These are phyloP conservation scores for Elachura formosa DNA, from an alignment of 2,113 vertebrate species.

Conservation along the genomic window DNA sequence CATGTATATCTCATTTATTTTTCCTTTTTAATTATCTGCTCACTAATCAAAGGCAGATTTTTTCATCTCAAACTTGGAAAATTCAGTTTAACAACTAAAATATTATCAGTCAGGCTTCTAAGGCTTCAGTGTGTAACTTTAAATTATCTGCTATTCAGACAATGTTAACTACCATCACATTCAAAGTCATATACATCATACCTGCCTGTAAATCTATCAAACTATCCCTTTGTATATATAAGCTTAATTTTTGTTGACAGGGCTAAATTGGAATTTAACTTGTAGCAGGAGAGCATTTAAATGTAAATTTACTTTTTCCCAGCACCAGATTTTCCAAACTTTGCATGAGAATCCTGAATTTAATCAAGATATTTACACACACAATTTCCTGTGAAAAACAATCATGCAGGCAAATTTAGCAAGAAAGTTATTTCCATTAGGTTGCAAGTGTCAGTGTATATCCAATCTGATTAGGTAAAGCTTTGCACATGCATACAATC, in stretches of 20 bases:
- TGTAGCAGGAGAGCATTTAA: slow-evolving; percentile 56
- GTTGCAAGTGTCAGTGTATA: neutral
- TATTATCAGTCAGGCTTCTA: slow-evolving; percentile 21
- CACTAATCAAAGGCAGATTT: slow-evolving; percentile 30
- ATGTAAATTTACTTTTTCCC: slow-evolving; percentile 65
- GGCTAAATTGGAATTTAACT: slow-evolving; percentile 67
- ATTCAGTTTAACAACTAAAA: slow-evolving; percentile 45
- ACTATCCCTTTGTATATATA: slow-evolving; percentile 42
- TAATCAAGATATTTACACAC: slow-evolving; percentile 47
- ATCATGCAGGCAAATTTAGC: neutral
- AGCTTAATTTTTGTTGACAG: slow-evolving; percentile 71
- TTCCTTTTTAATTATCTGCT: neutral
- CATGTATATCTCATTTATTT: neutral
- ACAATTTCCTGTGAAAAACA: slow-evolving; percentile 45
- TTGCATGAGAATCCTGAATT: slow-evolving; percentile 36
- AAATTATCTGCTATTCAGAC: slow-evolving; percentile 54
- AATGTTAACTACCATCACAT: slow-evolving; percentile 47
- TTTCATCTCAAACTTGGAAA: slow-evolving; percentile 33
- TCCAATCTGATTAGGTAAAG: neutral
- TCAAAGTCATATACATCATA: slow-evolving; percentile 52
- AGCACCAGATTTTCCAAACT: slow-evolving; percentile 48
- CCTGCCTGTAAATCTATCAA: slow-evolving; percentile 45
- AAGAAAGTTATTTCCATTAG: neutral
- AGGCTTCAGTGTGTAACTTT: slow-evolving; percentile 33
- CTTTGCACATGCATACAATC: neutral